Conservation (phyloP, 2,888 invertebrate species). For the Agelastica alni region DNA sequence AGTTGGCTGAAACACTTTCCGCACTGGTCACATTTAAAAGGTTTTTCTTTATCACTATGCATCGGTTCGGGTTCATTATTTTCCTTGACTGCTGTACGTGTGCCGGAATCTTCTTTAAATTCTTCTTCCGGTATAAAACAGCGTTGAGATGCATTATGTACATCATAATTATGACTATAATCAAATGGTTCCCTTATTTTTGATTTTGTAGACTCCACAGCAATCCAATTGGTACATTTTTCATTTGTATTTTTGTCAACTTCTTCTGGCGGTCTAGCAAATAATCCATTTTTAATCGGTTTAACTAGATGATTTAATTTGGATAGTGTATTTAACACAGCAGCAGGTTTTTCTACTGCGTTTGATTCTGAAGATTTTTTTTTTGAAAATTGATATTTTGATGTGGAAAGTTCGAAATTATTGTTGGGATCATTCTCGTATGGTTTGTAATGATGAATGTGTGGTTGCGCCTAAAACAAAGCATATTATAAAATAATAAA, state of each 20-base stretch:
- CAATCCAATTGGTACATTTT: neutral
- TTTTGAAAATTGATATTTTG: slow-evolving; percentile 4
- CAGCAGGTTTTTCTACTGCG: neutral
- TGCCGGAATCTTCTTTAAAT: slow-evolving; percentile 6
- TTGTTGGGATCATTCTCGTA: slow-evolving; percentile 49
- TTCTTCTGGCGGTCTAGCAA: slow-evolving; percentile 12
- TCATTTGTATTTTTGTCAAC: neutral
- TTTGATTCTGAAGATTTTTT: neutral
- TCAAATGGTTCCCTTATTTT: no score
- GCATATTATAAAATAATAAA: slow-evolving; percentile 2
- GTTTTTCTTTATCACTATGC: slow-evolving; percentile 52
- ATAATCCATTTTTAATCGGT: neutral
- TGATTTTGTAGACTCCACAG: no score
- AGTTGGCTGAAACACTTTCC: slow-evolving; percentile 82
- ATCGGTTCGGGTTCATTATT: neutral
- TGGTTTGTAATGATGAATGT: slow-evolving; percentile 16
- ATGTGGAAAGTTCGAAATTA: slow-evolving; percentile 39
- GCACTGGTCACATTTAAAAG: slow-evolving; percentile 76
- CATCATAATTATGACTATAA: neutral
- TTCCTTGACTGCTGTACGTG: neutral
- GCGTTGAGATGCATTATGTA: neutral
- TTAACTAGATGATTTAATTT: neutral
- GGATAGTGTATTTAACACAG: neutral
- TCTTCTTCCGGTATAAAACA: neutral
- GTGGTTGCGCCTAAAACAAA: slow-evolving; percentile 29